Conservation (phyloP, 2,113 vertebrate species). For the Odontophorus gujanensis region DNA sequence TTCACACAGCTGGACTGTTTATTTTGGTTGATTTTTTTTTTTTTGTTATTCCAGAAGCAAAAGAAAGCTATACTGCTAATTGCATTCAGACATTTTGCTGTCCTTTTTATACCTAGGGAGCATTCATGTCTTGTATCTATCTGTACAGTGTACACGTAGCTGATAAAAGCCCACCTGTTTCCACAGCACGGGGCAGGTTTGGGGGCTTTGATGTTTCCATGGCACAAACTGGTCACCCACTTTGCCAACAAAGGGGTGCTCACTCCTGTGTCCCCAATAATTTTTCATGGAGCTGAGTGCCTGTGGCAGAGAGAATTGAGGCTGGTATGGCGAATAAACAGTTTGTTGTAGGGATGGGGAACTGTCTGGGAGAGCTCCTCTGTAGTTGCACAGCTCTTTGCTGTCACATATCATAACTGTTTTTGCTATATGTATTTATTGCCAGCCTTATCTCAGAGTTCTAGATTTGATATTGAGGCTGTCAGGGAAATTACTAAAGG, state of each 20-base stretch:
- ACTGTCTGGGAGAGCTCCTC: not conserved
- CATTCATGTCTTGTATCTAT: not conserved
- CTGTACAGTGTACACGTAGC: not conserved
- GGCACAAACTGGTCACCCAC: accelerated
- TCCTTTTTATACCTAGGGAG: not conserved
- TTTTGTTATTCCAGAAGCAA: constrained; percentile 46
- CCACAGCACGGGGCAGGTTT: not conserved
- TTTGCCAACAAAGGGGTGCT: not conserved
- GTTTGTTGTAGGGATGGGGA: not conserved
- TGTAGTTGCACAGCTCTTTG: not conserved
- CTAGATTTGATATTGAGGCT: not conserved
- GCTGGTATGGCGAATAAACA: not conserved
- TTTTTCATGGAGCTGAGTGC: not conserved
- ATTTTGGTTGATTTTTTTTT: constrained; percentile 63
- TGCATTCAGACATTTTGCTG: constrained; percentile 11
- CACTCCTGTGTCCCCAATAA: not conserved
- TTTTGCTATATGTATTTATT: not conserved
- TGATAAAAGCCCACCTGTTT: not conserved
- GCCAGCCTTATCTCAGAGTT: constrained; percentile 12
- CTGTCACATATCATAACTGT: not conserved
- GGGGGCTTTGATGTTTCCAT: accelerated
- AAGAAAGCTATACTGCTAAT: not conserved
- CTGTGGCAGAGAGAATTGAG: not conserved
- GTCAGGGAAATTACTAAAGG: not conserved
- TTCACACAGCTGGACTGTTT: constrained; percentile 71